Percentiles rank a stretch among this genome's conserved stretches.
Evolutionary conservation across 2,797 vertebrate genomes (phyloP).

Genomic region (Harpagifer antarcticus): DNA sequence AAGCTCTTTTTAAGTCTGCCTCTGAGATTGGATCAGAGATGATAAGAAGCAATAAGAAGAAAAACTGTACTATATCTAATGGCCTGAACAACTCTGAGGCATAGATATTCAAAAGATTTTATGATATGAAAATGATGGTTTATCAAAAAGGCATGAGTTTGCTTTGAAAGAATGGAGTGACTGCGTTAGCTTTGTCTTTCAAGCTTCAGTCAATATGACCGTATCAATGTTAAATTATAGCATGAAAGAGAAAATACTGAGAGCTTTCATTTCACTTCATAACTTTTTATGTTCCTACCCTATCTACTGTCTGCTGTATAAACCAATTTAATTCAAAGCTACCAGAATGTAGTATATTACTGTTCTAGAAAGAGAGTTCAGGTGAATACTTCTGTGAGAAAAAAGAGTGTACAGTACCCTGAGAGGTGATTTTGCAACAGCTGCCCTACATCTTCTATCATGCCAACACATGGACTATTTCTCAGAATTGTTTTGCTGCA

Average conservation of each 20-base stretch:
- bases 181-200: background rate
- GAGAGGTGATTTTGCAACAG: constrained; percentile 27
- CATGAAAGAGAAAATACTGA: background rate
- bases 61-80: constrained; percentile 24
- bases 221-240: background rate
- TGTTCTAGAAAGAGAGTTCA: background rate
- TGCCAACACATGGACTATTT: constrained; percentile 39
- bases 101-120: constrained; percentile 21
- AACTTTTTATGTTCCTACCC: background rate
- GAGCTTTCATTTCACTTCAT: background rate
- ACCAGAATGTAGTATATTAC: background rate
- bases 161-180: constrained; percentile 26
- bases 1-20: constrained; percentile 48
- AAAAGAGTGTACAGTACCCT: background rate
- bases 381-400: background rate
- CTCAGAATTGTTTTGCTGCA: constrained; percentile 33
- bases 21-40: constrained; percentile 61
- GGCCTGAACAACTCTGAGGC: constrained; percentile 11
- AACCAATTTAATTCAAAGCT: background rate
- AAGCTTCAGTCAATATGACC: constrained; percentile 5
- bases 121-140: constrained; percentile 2
- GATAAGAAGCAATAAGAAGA: constrained; percentile 37
- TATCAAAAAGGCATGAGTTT: constrained; percentile 11
- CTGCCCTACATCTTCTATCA: constrained; percentile 29
- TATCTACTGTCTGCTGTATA: background rate